These are phyloP conservation scores for Numida meleagris DNA, from an alignment of 2,113 vertebrate genomes.

Conservation along the genomic window DNA sequence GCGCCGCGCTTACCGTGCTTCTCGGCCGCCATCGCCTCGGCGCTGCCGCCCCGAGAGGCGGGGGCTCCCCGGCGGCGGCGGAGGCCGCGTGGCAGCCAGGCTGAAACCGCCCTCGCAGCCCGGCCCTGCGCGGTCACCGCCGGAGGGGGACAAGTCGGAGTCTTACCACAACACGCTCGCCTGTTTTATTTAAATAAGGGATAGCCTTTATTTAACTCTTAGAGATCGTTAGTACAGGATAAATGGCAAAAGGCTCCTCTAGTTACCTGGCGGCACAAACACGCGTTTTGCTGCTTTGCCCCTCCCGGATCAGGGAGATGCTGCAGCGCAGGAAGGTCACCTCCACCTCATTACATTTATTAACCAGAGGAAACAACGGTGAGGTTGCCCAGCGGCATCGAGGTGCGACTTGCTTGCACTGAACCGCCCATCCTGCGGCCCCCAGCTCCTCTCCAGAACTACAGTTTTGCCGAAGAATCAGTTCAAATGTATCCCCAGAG, in stretches of 20 bases:
- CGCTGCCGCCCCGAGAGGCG: background rate
- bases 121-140: too few species aligned
- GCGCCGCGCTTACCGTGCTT: background rate
- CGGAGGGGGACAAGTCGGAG: too few species aligned
- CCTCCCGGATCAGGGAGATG: background rate
- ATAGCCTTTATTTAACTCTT: background rate
- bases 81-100: background rate
- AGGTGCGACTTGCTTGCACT: background rate
- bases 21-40: background rate
- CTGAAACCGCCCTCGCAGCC: too few species aligned
- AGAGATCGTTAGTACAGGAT: background rate
- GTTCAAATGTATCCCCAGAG: background rate
- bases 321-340: background rate
- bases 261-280: background rate
- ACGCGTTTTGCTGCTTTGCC: too few species aligned
- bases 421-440: rapidly evolving
- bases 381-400: too few species aligned
- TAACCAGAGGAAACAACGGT: too few species aligned
- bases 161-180: too few species aligned
- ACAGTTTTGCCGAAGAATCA: background rate
- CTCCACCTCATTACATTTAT: background rate
- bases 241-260: background rate
- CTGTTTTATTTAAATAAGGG: background rate
- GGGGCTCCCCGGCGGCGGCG: too few species aligned
- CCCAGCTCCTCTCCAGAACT: background rate